Conservation (phyloP, 1,140 invertebrate species). For the Lepeophtheirus salmonis region DNA sequence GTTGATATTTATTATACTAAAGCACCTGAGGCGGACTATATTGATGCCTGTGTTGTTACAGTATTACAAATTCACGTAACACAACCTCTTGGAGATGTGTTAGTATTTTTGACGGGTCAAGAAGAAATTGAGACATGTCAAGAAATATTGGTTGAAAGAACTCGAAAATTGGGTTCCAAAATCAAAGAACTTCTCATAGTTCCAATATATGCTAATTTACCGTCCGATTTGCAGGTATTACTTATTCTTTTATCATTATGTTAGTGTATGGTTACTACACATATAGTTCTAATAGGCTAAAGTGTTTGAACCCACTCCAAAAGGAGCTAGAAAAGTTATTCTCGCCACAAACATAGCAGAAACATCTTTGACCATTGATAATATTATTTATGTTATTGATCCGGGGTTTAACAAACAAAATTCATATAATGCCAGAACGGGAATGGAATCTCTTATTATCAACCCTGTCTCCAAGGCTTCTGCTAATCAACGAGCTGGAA, state of each 20-base stretch:
- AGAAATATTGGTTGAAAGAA: slow-evolving; percentile 74
- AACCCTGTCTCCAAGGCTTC: slow-evolving; percentile 95
- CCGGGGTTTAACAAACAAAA: slow-evolving; percentile 98
- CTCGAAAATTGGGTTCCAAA: slow-evolving; percentile 71
- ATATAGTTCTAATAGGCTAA: slow-evolving; percentile 25
- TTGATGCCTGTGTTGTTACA: slow-evolving; percentile 89
- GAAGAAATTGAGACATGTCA: slow-evolving; percentile 92
- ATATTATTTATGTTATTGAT: slow-evolving; percentile 97
- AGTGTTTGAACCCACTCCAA: slow-evolving; percentile 35
- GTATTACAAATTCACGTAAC: slow-evolving; percentile 94
- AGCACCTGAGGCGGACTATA: slow-evolving; percentile 93
- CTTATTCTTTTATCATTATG: neutral
- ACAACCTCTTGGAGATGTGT: slow-evolving; percentile 79
- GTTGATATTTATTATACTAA: slow-evolving; percentile 98
- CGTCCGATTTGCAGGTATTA: slow-evolving; percentile 84
- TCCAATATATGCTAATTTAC: slow-evolving; percentile 94
- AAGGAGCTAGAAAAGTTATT: slow-evolving; percentile 61
- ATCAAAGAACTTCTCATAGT: slow-evolving; percentile 79
- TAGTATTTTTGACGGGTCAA: slow-evolving; percentile 86
- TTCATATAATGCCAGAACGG: slow-evolving; percentile 91
- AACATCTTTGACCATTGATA: slow-evolving; percentile 96
- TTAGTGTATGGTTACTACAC: no score
- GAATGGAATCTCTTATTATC: slow-evolving; percentile 94
- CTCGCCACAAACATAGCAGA: slow-evolving; percentile 98
- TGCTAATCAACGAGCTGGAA: slow-evolving; percentile 77